These are phyloP conservation scores for Thripadectes ignobilis DNA, from an alignment of 2,797 vertebrate genomes.

Conservation along the genomic window DNA sequence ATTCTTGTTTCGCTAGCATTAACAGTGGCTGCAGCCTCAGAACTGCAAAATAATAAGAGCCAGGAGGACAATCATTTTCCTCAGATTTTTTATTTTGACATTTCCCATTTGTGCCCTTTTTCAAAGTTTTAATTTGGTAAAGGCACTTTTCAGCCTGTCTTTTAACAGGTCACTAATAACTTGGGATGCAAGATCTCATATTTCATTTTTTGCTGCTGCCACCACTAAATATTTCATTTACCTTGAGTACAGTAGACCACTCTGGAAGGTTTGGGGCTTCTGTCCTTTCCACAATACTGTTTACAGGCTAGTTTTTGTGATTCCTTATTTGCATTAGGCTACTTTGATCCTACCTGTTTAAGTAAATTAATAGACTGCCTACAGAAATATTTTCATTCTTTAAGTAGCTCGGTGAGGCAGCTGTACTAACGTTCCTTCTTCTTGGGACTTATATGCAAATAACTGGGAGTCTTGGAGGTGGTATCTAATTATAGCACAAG, in stretches of 20 bases:
- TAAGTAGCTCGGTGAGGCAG: neutral
- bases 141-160: conserved; percentile 76
- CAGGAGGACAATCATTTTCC: conserved; percentile 74
- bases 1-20: conserved; percentile 64
- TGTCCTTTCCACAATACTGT: neutral
- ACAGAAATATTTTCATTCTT: conserved; percentile 23
- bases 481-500: neutral
- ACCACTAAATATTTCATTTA: conserved; percentile 81
- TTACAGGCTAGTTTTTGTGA: conserved; percentile 52
- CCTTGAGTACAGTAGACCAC: conserved; percentile 52
- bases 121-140: conserved; percentile 80
- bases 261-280: conserved; percentile 17
- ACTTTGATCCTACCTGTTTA: conserved; percentile 51
- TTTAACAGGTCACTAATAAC: conserved; percentile 80
- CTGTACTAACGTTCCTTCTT: neutral
- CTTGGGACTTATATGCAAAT: neutral
- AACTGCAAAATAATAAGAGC: conserved; percentile 72
- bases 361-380: conserved; percentile 39
- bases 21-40: conserved; percentile 55
- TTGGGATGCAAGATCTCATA: conserved; percentile 75
- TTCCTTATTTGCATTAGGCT: conserved; percentile 36
- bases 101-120: conserved; percentile 77
- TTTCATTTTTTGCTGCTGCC: conserved; percentile 75
- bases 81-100: conserved; percentile 77
- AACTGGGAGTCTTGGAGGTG: neutral